Base-by-base conservation (phyloP, 2,888 invertebrate genomes). In the Calliopum simillimum region DNA sequence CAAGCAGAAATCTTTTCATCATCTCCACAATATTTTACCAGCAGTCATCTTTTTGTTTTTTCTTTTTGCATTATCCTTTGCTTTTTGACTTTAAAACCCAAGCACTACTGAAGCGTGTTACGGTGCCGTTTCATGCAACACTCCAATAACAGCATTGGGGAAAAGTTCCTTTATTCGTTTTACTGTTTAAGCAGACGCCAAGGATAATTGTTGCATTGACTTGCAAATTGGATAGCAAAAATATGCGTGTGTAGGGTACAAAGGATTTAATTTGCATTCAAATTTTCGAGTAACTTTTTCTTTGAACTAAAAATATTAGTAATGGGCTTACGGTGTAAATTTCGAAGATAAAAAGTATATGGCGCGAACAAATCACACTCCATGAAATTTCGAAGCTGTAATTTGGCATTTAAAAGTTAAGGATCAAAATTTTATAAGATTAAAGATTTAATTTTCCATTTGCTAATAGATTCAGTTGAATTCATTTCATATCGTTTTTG, bases 61-160 rank as follows among this genome's bases (percentile, higher is more conserved):
- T 33, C 14, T 58, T 41, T 13, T 33, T n/a, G 14, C 4, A 14
- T 2, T 33, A 16, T 41, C 14, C 44, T 49, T 49, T 61, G 46
- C 61, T 67, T 72, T 55, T 69, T 71, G 70, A 46, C 51, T 43
- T 55, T 47, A 23, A 3, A 25, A 59, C 69, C 58, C 51, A n/a
- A 64, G 70, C 68, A 12, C 62, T 68, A 70, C 68, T 74, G 71
- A 72, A 71, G 74, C 72, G 75, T 76, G 76, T 78, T 78, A 79
- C 79, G 77, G 77, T 77, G 76, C 73, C 77, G 77, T 79, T 78
- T 78, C 77, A 79, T 78, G 79, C 77, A 74, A 75, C 70, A 74
- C 73, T 79, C 75, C 71, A 51, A 69, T 55, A 62, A 51, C 66
- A 49, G 44, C 58, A 68, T n/a, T 8, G 23, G 53, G 19, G 1